phyloP scores from a whole-genome alignment of 2,888 invertebrate genomes.

The Scaptomyza caliginosa region DNA sequence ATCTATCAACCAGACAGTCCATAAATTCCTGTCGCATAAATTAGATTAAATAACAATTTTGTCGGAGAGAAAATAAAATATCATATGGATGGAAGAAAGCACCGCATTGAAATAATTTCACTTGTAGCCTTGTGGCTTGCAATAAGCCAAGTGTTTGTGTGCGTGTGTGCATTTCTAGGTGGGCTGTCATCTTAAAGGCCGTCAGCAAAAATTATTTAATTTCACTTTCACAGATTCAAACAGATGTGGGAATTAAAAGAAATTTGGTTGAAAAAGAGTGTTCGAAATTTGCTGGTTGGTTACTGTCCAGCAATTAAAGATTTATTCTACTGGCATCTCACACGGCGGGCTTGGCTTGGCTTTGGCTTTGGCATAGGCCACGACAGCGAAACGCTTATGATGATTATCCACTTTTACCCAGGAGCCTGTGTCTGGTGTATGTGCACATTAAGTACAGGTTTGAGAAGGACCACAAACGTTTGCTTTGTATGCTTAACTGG shows the following conservation, averaged over 20 bases:
- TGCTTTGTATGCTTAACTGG: conserved; percentile 80
- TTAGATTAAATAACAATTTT: too few species aligned
- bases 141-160: too few species aligned
- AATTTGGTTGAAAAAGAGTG: conserved; percentile 33
- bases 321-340: too few species aligned
- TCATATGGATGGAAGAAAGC: too few species aligned
- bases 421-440: conserved; percentile 15
- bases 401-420: conserved; percentile 78
- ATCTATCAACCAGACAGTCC: too few species aligned
- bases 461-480: too few species aligned
- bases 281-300: conserved; percentile 5
- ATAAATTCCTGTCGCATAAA: too few species aligned
- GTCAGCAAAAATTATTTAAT: conserved; percentile 69
- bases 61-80: too few species aligned
- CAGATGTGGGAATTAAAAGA: conserved; percentile 40
- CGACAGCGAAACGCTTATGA: conserved; percentile 57
- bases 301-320: conserved; percentile 44
- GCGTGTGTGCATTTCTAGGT: conserved; percentile 26
- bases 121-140: conserved; percentile 48
- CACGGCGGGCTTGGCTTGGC: too few species aligned
- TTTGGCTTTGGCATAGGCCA: background rate
- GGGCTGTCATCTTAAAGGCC: conserved; percentile 50
- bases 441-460: conserved; percentile 7
- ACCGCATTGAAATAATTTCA: conserved; percentile 53
- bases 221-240: conserved; percentile 69